Evolutionary conservation across 2,113 vertebrate genomes (phyloP), one percentile per base, ranked within the genome.

Genomic region (Machaerirhynchus nigripectus): DNA sequence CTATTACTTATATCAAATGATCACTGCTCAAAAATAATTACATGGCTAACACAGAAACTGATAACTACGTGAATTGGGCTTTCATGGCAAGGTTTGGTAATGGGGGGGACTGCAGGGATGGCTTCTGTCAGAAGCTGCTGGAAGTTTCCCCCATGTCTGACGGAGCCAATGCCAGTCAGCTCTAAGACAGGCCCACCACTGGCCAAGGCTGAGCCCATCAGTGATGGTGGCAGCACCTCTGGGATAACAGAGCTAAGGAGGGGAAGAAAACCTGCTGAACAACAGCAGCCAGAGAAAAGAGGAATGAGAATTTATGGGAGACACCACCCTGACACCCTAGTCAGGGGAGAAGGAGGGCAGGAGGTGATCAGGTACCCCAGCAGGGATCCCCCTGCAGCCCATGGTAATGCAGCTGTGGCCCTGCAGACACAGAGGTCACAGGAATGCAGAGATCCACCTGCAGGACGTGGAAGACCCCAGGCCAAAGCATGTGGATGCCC

Each of bases 91-190:
- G 6, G 8, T 77, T 71, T 68, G 44, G 37, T 12, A 15, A 4
- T 6, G 13, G 6, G 3, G 9, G 4, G 1, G 6, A 12, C 39
- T 69, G 16, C 23, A 63, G 26, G 1, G 1, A 2, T 47, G 57
- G 10, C 15, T 47, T 60, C 46, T 84, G 27, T 49, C 13, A 42
- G 27, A 49, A 71, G 40, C 1, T 49, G 9, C 18, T 35, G 28
- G 46, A 61, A 39, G 12, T 21, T 73, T n/a, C n/a, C 8, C 17
- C 11, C 1, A 1, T 18, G 4, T 50, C 35, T 5, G 6, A 60
- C 1, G 3, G 11, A 67, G 8, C 5, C 27, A 47, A 6, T 4
- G 8, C 2, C 40, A 42, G 7, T 8, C 0, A 0, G 9, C 27
- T 60, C 20, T 46, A 26, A 26, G 23, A 15, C 0, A 0, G 7